Evolutionary conservation across 2,888 invertebrate species (phyloP).

Genomic region (Drosophila phalerata): DNA sequence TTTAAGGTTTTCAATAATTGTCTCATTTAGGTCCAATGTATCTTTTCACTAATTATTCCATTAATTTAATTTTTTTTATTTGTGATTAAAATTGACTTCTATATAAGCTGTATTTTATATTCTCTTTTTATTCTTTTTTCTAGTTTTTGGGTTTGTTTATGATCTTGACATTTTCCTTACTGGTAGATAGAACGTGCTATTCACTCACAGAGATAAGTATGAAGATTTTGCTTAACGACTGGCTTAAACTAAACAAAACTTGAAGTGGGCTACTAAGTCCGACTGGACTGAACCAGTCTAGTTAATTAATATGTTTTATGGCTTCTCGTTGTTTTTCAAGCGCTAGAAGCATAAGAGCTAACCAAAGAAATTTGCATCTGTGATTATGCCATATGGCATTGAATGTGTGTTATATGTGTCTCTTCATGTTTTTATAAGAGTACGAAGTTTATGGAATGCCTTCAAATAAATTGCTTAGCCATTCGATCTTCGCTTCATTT

Average conservation of each 20-base stretch:
- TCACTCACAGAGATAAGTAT: constrained; percentile 10
- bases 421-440: not conserved
- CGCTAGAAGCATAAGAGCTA: not conserved
- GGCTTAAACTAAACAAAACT: constrained; percentile 10
- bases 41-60: no score
- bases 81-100: no score
- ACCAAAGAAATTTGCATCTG: constrained; percentile 17
- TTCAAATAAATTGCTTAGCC: constrained; percentile 4
- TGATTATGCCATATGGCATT: constrained; percentile 20
- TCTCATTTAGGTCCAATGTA: not conserved
- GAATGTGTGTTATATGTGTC: not conserved
- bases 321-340: constrained; percentile 24
- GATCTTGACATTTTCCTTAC: constrained; percentile 71
- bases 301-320: constrained; percentile 58
- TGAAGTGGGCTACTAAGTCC: constrained; percentile 16
- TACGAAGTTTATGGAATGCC: constrained; percentile 6
- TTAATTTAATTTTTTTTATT: no score
- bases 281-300: constrained; percentile 47
- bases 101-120: not conserved
- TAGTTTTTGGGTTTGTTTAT: constrained; percentile 47
- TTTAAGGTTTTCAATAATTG: not conserved
- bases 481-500: constrained; percentile 18
- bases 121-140: constrained; percentile 1
- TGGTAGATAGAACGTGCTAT: constrained; percentile 67
- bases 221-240: constrained; percentile 39